Evolutionary conservation across 2,113 vertebrate genomes (phyloP).

Genomic region (Canis aureus): DNA sequence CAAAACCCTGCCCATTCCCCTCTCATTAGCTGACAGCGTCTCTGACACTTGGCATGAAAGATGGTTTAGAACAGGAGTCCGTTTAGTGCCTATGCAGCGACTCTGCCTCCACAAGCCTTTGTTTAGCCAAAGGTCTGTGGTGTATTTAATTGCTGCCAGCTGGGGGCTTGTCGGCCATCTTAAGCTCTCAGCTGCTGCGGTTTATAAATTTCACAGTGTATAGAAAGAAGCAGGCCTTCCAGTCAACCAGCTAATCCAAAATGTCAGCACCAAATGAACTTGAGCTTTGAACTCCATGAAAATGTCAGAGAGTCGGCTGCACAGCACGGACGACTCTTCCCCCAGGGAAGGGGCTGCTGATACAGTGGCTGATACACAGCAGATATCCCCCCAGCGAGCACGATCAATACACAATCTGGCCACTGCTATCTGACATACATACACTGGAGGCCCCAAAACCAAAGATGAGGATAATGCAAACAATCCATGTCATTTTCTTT

Average conservation of each 20-base stretch:
- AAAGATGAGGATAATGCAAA: slow-evolving; percentile 35
- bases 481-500: neutral
- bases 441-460: neutral
- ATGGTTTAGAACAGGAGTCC: neutral
- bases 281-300: slow-evolving; percentile 72
- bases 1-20: neutral
- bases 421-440: neutral
- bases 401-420: neutral
- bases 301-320: slow-evolving; percentile 26
- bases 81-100: neutral
- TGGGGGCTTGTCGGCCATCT: slow-evolving; percentile 75
- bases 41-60: neutral
- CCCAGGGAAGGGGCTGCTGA: slow-evolving; percentile 59
- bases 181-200: slow-evolving; percentile 69
- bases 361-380: slow-evolving; percentile 60
- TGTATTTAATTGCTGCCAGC: slow-evolving; percentile 76
- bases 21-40: neutral
- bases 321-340: neutral
- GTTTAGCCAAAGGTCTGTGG: slow-evolving; percentile 64
- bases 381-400: slow-evolving; percentile 46
- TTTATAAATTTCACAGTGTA: slow-evolving; percentile 80
- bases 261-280: slow-evolving; percentile 65
- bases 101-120: slow-evolving; percentile 39
- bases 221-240: slow-evolving; percentile 71
- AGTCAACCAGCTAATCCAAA: slow-evolving; percentile 76